These are phyloP conservation scores for Cecidostiba fungosa DNA, from an alignment of 2,888 invertebrate genomes.

Conservation along the genomic window DNA sequence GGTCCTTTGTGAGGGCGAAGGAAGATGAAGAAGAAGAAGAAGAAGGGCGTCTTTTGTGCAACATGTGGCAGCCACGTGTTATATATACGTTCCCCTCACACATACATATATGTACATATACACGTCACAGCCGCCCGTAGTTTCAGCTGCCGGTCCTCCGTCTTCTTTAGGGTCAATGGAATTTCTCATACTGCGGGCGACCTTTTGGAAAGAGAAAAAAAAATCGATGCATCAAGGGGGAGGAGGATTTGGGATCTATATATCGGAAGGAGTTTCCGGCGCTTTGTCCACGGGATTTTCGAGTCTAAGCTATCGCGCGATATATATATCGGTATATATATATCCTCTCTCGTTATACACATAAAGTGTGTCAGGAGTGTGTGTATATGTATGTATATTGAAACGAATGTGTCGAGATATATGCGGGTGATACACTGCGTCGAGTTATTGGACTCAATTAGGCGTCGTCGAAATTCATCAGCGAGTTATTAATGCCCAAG, in stretches of 20 bases:
- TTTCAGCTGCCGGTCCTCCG: constrained; percentile 35
- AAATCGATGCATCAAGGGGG: constrained; percentile 6
- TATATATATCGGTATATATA: neutral
- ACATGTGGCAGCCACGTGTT: constrained; percentile 80
- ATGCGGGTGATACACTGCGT: neutral
- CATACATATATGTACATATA: neutral
- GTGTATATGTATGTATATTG: neutral
- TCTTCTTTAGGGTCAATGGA: neutral
- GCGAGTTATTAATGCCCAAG: neutral
- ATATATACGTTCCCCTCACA: neutral
- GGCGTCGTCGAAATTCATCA: neutral
- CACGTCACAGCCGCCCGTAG: constrained; percentile 29
- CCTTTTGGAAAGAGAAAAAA: neutral
- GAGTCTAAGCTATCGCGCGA: neutral
- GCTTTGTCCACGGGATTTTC: neutral
- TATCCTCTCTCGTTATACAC: neutral
- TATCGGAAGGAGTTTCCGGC: constrained; percentile 1
- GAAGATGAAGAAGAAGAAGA: constrained; percentile 7
- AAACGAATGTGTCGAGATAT: neutral
- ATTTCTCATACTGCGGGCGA: neutral
- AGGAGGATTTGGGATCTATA: neutral
- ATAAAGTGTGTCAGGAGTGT: neutral
- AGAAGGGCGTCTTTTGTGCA: constrained; percentile 72
- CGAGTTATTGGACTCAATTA: neutral
- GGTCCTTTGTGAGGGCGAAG: constrained; percentile 41